phyloP scores from a whole-genome alignment of 2,888 invertebrate species.

The Halictus quadricinctus region DNA sequence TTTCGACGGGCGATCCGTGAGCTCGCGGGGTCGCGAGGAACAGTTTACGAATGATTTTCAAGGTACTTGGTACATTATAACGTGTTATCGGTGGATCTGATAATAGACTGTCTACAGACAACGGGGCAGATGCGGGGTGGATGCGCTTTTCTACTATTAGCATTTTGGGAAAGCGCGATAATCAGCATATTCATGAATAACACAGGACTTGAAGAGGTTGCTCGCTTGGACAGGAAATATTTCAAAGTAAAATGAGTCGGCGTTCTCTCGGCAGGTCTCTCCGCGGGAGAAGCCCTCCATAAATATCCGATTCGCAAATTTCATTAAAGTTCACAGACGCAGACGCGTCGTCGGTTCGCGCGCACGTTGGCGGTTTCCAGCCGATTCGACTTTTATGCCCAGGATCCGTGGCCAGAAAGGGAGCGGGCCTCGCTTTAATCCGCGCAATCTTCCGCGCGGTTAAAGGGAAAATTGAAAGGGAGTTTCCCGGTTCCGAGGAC shows the following conservation, averaged over 20 bases:
- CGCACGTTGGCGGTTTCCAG: slow-evolving; percentile 47
- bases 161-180: slow-evolving; percentile 57
- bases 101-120: slow-evolving; percentile 18
- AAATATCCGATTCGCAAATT: slow-evolving; percentile 66
- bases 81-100: slow-evolving; percentile 48
- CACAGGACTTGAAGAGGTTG: slow-evolving; percentile 40
- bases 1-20: no score
- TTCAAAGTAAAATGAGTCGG: slow-evolving; percentile 71
- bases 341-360: neutral
- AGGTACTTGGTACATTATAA: slow-evolving; percentile 22
- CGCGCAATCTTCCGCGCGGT: slow-evolving; percentile 59
- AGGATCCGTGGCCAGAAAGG: slow-evolving; percentile 37
- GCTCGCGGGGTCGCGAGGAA: no score
- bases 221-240: slow-evolving; percentile 64
- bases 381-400: slow-evolving; percentile 51
- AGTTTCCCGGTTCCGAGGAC: slow-evolving; percentile 43
- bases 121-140: neutral
- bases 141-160: slow-evolving; percentile 53
- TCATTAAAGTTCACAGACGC: slow-evolving; percentile 58
- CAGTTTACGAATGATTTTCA: slow-evolving; percentile 2
- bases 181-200: slow-evolving; percentile 76
- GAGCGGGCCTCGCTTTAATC: slow-evolving; percentile 49
- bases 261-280: neutral
- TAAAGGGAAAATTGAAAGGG: slow-evolving; percentile 63
- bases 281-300: slow-evolving; percentile 57